Conservation (phyloP, 2,797 vertebrate species). For the Acanthornis magna region DNA sequence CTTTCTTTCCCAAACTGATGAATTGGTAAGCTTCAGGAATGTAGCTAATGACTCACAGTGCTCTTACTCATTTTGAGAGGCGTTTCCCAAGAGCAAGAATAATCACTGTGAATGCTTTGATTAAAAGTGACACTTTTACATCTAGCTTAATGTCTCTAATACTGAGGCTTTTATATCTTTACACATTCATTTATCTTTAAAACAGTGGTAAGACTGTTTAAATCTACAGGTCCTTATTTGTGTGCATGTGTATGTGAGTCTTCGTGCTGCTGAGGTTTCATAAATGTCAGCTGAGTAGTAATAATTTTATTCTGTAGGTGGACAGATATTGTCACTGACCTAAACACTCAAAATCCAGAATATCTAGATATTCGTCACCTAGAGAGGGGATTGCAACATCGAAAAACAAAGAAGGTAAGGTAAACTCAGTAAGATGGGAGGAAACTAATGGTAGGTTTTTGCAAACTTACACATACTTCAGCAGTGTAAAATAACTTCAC, state of each 20-base stretch:
- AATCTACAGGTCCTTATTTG: background rate
- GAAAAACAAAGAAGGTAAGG: constrained; percentile 95
- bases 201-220: background rate
- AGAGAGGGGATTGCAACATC: constrained; percentile 92
- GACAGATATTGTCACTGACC: constrained; percentile 93
- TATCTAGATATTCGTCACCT: constrained; percentile 96
- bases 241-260: accelerated
- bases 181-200: background rate
- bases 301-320: constrained; percentile 79
- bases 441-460: background rate
- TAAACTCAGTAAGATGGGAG: background rate
- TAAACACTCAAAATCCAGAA: constrained; percentile 97
- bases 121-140: background rate
- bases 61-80: background rate
- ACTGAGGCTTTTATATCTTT: background rate
- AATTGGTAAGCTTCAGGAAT: background rate
- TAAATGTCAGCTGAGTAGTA: background rate
- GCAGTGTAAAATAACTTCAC: background rate
- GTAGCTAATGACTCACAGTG: background rate
- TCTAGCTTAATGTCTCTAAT: background rate
- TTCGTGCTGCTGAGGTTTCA: background rate
- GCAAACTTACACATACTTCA: background rate
- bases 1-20: background rate
- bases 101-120: background rate
- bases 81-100: background rate